Conservation (phyloP, 1,140 invertebrate genomes). For the Leptinotarsa defecta region DNA sequence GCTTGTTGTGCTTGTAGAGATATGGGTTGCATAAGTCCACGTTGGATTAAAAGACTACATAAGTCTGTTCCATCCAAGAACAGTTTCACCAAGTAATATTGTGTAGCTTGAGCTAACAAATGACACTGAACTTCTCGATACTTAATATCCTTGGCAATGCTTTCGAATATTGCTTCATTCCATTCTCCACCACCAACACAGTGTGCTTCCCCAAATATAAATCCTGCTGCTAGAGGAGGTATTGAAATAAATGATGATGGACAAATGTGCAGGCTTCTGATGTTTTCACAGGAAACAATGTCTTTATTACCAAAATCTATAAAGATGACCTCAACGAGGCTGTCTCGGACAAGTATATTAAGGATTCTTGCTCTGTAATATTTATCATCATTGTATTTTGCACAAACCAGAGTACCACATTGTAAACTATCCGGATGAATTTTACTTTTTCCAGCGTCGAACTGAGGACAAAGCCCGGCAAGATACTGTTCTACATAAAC, state of each 20-base stretch:
- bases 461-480: constrained; percentile 54
- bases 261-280: constrained; percentile 62
- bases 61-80: constrained; percentile 33
- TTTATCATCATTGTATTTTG: constrained; percentile 66
- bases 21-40: constrained; percentile 43
- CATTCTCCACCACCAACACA: constrained; percentile 44
- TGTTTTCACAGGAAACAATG: constrained; percentile 60
- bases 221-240: constrained; percentile 62
- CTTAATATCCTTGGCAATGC: constrained; percentile 44
- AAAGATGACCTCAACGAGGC: constrained; percentile 65
- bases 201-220: constrained; percentile 60
- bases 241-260: constrained; percentile 59
- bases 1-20: constrained; percentile 45
- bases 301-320: constrained; percentile 74
- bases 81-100: constrained; percentile 41
- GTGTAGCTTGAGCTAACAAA: constrained; percentile 40
- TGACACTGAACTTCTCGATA: constrained; percentile 44
- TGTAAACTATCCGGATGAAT: constrained; percentile 54
- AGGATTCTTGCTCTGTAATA: constrained; percentile 68
- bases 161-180: constrained; percentile 42
- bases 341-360: constrained; percentile 56
- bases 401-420: constrained; percentile 64
- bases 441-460: constrained; percentile 58
- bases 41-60: constrained; percentile 35
- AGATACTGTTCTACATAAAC: constrained; percentile 63